Conservation (phyloP, 2,888 invertebrate species). For the Nomada goodeniana region DNA sequence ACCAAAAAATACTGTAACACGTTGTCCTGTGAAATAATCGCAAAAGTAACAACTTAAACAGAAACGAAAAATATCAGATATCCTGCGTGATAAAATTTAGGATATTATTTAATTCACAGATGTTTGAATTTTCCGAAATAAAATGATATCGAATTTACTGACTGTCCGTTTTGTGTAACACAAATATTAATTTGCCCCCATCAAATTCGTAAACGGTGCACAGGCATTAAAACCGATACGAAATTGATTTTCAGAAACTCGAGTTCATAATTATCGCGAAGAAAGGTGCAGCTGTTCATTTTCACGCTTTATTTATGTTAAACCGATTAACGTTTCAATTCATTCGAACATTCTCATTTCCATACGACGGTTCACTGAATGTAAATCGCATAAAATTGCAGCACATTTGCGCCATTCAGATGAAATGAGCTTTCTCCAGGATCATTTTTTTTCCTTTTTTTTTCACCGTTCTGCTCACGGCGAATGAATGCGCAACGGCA, state of each 20-base stretch:
- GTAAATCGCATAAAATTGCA: conserved; percentile 23
- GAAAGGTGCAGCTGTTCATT: neutral
- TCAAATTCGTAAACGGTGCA: no score
- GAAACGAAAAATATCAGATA: no score
- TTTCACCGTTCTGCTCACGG: neutral
- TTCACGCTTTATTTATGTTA: neutral
- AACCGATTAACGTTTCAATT: neutral
- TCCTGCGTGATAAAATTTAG: no score
- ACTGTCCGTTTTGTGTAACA: no score
- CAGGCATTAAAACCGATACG: no score
- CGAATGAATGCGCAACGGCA: neutral
- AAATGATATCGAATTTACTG: no score
- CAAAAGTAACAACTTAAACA: no score
- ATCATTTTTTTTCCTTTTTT: conserved; percentile 23
- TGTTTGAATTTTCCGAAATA: no score
- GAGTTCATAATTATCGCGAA: neutral
- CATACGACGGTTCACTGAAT: neutral
- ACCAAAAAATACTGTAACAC: no score
- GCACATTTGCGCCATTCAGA: conserved; percentile 31
- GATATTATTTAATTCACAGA: no score
- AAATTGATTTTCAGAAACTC: neutral
- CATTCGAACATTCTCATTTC: neutral
- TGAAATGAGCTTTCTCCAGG: conserved; percentile 31
- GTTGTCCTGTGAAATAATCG: no score
- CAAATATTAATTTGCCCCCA: no score